Percentiles rank a stretch among this genome's conserved stretches.
phyloP scores from a whole-genome alignment of 2,888 invertebrate species.

The Epiblema foenella region DNA sequence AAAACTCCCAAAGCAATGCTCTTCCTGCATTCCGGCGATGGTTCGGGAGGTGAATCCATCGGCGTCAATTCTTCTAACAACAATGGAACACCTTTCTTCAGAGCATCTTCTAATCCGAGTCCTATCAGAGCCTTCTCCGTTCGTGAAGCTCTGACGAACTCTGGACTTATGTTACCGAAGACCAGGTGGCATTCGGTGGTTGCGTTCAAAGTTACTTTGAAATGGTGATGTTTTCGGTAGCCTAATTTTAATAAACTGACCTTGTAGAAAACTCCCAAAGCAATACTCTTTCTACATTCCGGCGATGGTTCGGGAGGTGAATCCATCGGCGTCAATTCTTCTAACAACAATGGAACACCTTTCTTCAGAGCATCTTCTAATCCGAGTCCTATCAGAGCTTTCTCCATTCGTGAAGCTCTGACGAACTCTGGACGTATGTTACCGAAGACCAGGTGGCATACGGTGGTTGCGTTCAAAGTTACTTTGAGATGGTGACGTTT shows the following conservation, averaged over 20 bases:
- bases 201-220: conserved; percentile 79
- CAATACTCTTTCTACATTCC: conserved; percentile 88
- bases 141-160: conserved; percentile 85
- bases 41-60: conserved; percentile 87
- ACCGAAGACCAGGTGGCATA: conserved; percentile 87
- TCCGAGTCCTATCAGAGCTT: conserved; percentile 75
- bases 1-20: conserved; percentile 90
- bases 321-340: conserved; percentile 87
- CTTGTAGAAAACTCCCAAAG: conserved; percentile 93
- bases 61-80: conserved; percentile 87
- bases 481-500: conserved; percentile 71
- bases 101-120: conserved; percentile 68
- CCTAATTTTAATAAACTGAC: conserved; percentile 62
- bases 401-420: too few relatives aligned
- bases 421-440: conserved; percentile 84
- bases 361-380: conserved; percentile 73
- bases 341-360: conserved; percentile 80
- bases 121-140: conserved; percentile 68
- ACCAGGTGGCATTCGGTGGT: conserved; percentile 84
- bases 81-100: conserved; percentile 79
- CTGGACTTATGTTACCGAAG: conserved; percentile 86
- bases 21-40: conserved; percentile 88
- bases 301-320: conserved; percentile 88
- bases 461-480: conserved; percentile 65
- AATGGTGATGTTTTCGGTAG: conserved; percentile 45